phyloP scores from a whole-genome alignment of 2,113 vertebrate genomes.

The Eulemur rufifrons region DNA sequence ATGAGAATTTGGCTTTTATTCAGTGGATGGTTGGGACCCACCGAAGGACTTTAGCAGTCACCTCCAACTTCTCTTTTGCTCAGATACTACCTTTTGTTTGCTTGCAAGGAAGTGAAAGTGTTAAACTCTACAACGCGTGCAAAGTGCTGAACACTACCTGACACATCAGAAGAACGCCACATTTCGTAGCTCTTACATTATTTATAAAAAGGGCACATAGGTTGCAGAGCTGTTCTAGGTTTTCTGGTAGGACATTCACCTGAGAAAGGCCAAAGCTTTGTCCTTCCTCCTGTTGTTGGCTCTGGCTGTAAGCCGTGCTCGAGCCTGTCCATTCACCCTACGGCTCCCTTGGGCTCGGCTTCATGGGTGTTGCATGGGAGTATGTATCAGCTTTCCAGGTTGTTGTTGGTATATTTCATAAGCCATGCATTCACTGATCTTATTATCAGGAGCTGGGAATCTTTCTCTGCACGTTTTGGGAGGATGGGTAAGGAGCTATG shows the following conservation, averaged over 20 bases:
- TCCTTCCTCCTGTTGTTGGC: background rate
- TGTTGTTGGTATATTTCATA: background rate
- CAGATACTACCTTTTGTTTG: background rate
- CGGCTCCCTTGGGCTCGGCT: background rate
- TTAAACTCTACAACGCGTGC: background rate
- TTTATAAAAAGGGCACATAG: background rate
- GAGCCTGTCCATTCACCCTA: background rate
- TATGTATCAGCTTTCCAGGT: background rate
- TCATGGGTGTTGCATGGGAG: background rate
- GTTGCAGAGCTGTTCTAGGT: background rate
- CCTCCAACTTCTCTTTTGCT: background rate
- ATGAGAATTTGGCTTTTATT: background rate
- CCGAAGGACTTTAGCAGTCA: background rate
- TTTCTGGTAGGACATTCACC: background rate
- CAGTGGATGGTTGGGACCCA: background rate
- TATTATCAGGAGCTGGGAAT: background rate
- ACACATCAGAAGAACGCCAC: background rate
- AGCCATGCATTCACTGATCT: background rate
- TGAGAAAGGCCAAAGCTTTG: background rate
- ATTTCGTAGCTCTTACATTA: background rate
- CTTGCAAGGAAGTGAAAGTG: background rate
- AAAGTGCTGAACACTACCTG: background rate
- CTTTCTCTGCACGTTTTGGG: background rate
- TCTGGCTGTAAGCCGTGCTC: background rate
- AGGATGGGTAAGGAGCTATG: background rate